These are phyloP conservation scores for Brienomyrus longianalis DNA, from an alignment of 2,113 vertebrate genomes.

Conservation along the genomic window DNA sequence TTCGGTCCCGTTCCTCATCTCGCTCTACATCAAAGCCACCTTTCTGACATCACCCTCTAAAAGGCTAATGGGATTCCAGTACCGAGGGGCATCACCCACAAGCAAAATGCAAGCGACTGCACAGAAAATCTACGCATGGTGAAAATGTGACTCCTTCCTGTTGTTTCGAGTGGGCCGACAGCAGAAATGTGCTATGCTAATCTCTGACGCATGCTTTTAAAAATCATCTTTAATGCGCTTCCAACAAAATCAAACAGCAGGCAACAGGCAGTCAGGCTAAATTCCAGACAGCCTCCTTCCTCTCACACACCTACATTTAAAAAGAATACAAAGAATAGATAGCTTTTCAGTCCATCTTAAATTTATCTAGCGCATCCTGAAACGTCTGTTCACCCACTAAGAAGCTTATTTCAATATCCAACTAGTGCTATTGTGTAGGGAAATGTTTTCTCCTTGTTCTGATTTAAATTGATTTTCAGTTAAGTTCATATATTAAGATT, in stretches of 20 bases:
- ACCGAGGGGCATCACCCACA: neutral
- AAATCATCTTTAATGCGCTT: neutral
- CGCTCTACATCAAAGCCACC: neutral
- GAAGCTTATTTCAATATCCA: neutral
- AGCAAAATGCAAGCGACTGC: neutral
- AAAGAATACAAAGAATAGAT: neutral
- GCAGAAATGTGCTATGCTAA: neutral
- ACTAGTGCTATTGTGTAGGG: neutral
- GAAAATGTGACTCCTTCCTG: neutral
- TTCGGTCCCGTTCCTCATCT: neutral
- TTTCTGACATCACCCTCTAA: neutral
- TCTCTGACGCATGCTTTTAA: neutral
- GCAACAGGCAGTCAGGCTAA: neutral
- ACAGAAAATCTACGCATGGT: neutral
- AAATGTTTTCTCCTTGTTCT: neutral
- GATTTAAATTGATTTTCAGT: neutral
- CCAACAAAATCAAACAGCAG: neutral
- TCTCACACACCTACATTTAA: neutral
- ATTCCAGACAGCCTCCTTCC: neutral
- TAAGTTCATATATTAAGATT: neutral
- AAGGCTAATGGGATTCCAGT: neutral
- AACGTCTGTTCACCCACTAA: neutral
- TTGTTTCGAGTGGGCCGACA: neutral
- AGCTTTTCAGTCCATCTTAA: neutral
- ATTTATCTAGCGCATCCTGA: neutral